Conservation (phyloP, 2,888 invertebrate species). For the Priocnemis perturbator region DNA sequence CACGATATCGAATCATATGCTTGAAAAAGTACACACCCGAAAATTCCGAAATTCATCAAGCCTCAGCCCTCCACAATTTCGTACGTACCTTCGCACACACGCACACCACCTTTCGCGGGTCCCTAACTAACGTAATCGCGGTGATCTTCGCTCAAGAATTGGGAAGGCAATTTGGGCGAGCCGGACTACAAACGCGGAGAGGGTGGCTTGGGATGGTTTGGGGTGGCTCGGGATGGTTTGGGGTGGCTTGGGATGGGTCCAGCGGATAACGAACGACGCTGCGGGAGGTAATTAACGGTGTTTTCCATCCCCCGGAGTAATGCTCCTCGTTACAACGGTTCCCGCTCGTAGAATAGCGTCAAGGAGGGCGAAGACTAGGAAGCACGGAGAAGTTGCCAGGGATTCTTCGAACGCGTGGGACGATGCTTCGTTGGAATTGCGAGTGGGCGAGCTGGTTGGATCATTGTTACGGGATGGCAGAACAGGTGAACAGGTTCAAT, state of each 20-base stretch:
- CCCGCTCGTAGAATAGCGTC: constrained; percentile 53
- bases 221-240: too few species aligned
- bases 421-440: background rate
- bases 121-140: constrained; percentile 51
- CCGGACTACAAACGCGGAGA: constrained; percentile 50
- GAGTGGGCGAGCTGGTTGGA: background rate
- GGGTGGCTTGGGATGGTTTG: too few species aligned
- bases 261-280: constrained; percentile 67
- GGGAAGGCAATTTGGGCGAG: constrained; percentile 71
- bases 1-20: too few species aligned
- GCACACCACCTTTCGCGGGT: too few species aligned
- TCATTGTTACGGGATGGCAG: too few species aligned
- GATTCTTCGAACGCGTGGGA: constrained; percentile 5
- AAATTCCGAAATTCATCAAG: too few species aligned
- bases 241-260: constrained; percentile 54
- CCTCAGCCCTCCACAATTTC: too few species aligned
- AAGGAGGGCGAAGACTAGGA: constrained; percentile 3
- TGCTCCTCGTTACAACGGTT: constrained; percentile 72
- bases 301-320: constrained; percentile 70
- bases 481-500: too few species aligned
- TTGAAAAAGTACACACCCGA: too few species aligned
- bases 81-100: too few species aligned
- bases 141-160: constrained; percentile 63
- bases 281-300: constrained; percentile 72
- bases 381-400: background rate